Base-by-base conservation (phyloP, 1,140 invertebrate genomes). In the Hylaeus volcanicus region DNA sequence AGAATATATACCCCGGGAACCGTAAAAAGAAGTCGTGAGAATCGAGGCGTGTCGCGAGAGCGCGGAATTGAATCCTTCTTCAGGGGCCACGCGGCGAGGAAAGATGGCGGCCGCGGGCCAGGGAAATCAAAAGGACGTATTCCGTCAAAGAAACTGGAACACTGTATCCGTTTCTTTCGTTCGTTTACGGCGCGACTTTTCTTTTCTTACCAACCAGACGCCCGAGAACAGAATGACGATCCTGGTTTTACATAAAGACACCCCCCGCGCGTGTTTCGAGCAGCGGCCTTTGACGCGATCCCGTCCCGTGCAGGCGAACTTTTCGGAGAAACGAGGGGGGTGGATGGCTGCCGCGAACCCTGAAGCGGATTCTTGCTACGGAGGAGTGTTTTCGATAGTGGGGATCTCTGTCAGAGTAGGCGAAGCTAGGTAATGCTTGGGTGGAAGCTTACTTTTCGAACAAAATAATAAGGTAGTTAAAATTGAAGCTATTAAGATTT, bases 11-110 rank as follows among this genome's bases (percentile, higher is more conserved):
- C 53, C 58, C 15, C 66, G 77, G 65, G 85, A 82, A 78, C 60
- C 83, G 84, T 82, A 81, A 88, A 88, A 85, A 89, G 88, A 88
- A 88, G 87, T 87, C 86, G 89, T 89, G 88, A 90, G 88, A 88
- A 91, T 90, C 88, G 79, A 74, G 81, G 79, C 83, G 75, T 79
- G 82, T 86, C 84, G 86, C 76, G 86, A 88, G 84, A 26, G 85
- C 87, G 82, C 66, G 81, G 88, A 90, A 92, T 92, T 90, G 89
- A 91, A 91, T 92, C 84, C 85, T 81, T 75, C 51, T 26, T 26
- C 76, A 56, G 83, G 78, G 61, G 71, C 56, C 39, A 61, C 72
- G 15, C 45, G 43, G 45, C 51, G 74, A 5, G 39, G 37, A 37
- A 76, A 74, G 73, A 85, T 55, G 83, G 72, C 61, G 74, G 77